Base-by-base conservation (phyloP, 2,888 invertebrate species). In the Ellobium chinense region DNA sequence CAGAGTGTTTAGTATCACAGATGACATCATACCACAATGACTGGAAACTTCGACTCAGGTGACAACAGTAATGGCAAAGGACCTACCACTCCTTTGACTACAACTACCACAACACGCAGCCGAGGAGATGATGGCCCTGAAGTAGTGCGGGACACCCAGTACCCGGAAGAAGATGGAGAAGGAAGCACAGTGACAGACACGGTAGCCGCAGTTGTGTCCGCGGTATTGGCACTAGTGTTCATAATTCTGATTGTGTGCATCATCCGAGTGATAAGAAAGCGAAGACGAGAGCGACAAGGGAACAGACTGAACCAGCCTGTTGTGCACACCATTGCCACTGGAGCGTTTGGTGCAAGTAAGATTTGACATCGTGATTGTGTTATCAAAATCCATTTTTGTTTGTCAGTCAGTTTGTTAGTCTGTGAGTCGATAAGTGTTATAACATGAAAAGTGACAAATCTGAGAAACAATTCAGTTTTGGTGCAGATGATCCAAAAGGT, bases 191-290 rank as follows among this genome's bases (percentile, higher is more conserved):
- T 78, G 4, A 68, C 78, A 24, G 78, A 78, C 31, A 70, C 70
- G 1, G 36, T 78, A 9, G 63, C 78, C 27, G 78, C 78, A 12
- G 18, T 78, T 29, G 78, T 78, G 21, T 78, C 78, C 27, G 78
- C 78, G 27, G 36, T 78, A 9, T 29, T 78, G n/a, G 78, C 78
- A 7, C 27, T 78, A 7, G 39, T 70, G 7, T 78, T 78, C 36
- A 21, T 78, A 24, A 27, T 70, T 36, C 14, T 78, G 70, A 5
- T 78, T 37, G 62, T 78, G 1, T 70, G 78, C 34, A 46, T 78
- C 36, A 78, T 78, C 29, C 69, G 31, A 31, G 62, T 70, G 34
- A 62, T 78, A 12, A 69, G 36, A 31, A 78, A 54, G 21, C 56
- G 70, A 3, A 58, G 78, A 39, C 69, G 46, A n/a, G 62, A 78